phyloP scores from a whole-genome alignment of 2,888 invertebrate genomes.

The Harpagoxenus sublaevis region DNA sequence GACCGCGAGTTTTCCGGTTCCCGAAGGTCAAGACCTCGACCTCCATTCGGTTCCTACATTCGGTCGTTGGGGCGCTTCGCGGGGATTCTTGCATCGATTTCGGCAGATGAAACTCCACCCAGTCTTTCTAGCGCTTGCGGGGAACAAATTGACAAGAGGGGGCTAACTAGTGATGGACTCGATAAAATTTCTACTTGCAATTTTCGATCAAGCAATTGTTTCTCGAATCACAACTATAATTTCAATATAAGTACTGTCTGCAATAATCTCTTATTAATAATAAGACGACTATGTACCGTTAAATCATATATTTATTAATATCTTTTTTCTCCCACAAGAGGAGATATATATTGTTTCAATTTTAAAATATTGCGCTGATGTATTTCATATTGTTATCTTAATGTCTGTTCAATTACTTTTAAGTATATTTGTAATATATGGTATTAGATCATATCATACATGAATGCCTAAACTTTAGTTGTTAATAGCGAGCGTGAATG shows the following conservation, averaged over 20 bases:
- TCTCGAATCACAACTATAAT: not conserved
- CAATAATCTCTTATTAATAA: not conserved
- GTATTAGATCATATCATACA: not conserved
- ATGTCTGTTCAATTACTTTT: not conserved
- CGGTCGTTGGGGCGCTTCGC: constrained; percentile 59
- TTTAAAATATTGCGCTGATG: not conserved
- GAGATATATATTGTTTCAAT: not conserved
- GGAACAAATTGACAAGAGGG: constrained; percentile 48
- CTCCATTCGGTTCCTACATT: constrained; percentile 56
- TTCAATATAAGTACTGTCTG: too few species aligned
- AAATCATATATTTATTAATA: not conserved
- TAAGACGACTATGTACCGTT: not conserved
- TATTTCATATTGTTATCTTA: not conserved
- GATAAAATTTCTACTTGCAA: not conserved
- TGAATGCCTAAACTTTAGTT: not conserved
- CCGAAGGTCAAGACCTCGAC: constrained; percentile 72
- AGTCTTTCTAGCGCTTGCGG: constrained; percentile 21
- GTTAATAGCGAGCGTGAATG: not conserved
- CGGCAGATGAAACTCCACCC: constrained; percentile 63
- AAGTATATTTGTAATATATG: not conserved
- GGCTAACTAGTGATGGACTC: not conserved
- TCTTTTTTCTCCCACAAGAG: not conserved
- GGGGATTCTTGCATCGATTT: constrained; percentile 74
- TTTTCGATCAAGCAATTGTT: not conserved
- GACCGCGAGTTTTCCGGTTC: constrained; percentile 47